Conservation (phyloP, 1,140 invertebrate genomes). For the Drosophila malerkotliana region DNA sequence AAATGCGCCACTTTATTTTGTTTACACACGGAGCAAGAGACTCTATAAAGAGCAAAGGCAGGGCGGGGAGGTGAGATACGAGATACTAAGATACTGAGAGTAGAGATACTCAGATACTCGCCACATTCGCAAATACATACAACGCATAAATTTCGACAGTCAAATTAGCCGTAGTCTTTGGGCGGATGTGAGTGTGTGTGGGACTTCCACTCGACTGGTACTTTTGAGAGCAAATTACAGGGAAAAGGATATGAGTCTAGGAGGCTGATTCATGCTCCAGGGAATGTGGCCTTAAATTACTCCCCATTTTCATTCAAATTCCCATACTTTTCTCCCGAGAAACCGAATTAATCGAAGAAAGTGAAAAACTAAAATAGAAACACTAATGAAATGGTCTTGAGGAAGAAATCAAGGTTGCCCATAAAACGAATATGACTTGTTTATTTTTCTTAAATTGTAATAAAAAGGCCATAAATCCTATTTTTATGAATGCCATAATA, state of each 20-base stretch:
- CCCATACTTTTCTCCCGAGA: neutral
- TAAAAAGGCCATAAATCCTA: constrained; percentile 1
- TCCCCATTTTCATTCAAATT: constrained; percentile 7
- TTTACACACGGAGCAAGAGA: constrained; percentile 51
- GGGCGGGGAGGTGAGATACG: neutral
- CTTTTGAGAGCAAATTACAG: constrained; percentile 47
- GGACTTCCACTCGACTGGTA: constrained; percentile 42
- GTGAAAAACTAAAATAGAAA: constrained; percentile 2
- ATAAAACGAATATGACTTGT: neutral
- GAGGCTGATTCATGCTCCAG: constrained; percentile 33
- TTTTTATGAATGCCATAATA: neutral
- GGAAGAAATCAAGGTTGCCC: neutral
- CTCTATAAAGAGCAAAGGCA: neutral
- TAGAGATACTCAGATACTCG: constrained; percentile 22
- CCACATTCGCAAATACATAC: constrained; percentile 48
- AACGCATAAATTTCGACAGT: constrained; percentile 69
- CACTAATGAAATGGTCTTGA: neutral
- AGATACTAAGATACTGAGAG: constrained; percentile 13
- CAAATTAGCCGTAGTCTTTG: constrained; percentile 70
- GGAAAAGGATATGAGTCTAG: constrained; percentile 37
- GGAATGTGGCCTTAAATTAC: constrained; percentile 30
- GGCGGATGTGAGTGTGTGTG: constrained; percentile 19
- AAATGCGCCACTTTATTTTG: constrained; percentile 80
- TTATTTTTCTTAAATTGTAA: neutral
- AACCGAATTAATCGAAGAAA: constrained; percentile 1